Conservation (phyloP, 2,113 vertebrate genomes). For the Anolis sagrei region DNA sequence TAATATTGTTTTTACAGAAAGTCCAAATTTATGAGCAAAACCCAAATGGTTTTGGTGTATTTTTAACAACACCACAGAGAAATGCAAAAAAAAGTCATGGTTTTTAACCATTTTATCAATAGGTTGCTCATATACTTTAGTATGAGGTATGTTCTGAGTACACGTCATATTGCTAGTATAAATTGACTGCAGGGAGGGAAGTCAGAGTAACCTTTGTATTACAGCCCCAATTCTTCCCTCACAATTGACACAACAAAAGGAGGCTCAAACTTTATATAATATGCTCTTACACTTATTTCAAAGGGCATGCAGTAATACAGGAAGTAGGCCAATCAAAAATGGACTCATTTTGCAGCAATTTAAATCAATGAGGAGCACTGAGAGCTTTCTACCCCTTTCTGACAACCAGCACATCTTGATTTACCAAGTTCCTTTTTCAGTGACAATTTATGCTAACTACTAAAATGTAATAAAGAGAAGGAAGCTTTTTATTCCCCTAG, state of each 20-base stretch:
- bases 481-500: conserved; percentile 1
- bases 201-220: background rate
- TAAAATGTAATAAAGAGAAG: background rate
- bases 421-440: background rate
- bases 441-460: background rate
- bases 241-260: background rate
- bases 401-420: background rate
- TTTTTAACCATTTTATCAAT: too few species aligned
- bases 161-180: too few species aligned
- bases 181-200: background rate
- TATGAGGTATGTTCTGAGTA: too few species aligned
- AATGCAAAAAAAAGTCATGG: too few species aligned
- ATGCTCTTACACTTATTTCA: too few species aligned
- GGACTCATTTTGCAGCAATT: background rate
- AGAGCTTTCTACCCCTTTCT: background rate
- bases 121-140: too few species aligned
- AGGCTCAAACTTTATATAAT: background rate
- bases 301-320: background rate
- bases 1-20: too few species aligned
- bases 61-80: too few species aligned
- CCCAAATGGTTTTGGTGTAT: too few species aligned
- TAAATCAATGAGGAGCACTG: too few species aligned
- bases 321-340: background rate
- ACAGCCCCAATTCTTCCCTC: background rate
- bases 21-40: too few species aligned